These are phyloP conservation scores for Ophiothrix spiculata DNA, from an alignment of 35 echinoderm and acorn worm species.

Conservation along the genomic window DNA sequence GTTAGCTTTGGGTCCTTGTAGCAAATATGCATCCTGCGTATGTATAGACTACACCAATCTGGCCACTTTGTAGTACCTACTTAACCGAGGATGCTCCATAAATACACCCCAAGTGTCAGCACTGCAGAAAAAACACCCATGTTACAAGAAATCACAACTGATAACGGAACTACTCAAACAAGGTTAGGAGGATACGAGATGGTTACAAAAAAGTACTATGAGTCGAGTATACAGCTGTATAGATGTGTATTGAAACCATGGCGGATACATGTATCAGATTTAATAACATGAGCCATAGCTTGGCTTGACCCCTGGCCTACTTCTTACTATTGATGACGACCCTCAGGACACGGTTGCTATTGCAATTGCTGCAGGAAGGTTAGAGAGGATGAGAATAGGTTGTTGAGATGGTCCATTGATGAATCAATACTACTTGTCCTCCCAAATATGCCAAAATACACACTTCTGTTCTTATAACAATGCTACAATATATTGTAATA, in stretches of 20 bases:
- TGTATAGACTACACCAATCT: neutral
- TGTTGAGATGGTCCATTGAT: neutral
- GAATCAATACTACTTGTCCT: neutral
- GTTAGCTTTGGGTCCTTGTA: neutral
- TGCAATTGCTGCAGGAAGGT: neutral
- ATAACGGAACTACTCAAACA: neutral
- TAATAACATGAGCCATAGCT: neutral
- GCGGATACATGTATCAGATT: slow-evolving; percentile 5
- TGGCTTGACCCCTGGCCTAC: slow-evolving; percentile 9
- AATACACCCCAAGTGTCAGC: slow-evolving; percentile 7
- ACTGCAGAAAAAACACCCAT: neutral
- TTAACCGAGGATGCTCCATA: neutral
- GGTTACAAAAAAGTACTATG: neutral
- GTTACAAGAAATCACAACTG: slow-evolving; percentile 6
- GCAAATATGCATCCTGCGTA: neutral
- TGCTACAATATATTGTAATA: neutral
- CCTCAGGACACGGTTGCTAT: neutral
- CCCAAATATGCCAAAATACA: neutral
- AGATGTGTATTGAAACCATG: slow-evolving; percentile 5
- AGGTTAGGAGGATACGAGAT: neutral
- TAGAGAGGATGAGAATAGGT: neutral
- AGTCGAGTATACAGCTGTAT: neutral
- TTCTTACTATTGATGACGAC: neutral
- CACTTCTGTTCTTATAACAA: neutral
- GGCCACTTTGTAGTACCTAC: neutral